These are phyloP conservation scores for Pseudotriccus pelzelni DNA, from an alignment of 2,797 vertebrate genomes.

Conservation along the genomic window DNA sequence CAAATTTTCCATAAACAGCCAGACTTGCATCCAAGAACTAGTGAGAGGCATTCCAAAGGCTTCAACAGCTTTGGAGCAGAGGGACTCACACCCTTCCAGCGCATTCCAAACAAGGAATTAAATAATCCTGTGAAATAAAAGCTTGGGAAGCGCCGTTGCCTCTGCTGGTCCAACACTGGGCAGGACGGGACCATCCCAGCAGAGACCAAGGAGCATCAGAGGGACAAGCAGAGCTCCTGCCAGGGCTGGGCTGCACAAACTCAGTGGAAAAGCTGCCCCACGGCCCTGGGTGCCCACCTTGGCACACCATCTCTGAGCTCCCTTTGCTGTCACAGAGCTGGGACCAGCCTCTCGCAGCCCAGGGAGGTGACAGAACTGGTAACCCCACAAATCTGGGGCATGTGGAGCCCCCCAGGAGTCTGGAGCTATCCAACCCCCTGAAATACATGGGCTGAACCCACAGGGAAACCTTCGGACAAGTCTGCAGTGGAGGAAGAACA, in stretches of 20 bases:
- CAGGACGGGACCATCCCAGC: fast-evolving
- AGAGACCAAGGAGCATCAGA: not conserved
- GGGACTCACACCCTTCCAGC: not conserved
- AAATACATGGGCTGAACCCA: fast-evolving
- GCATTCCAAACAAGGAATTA: not conserved
- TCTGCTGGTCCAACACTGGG: not conserved
- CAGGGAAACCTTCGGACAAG: not conserved
- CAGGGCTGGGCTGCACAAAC: not conserved
- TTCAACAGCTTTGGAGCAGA: not conserved
- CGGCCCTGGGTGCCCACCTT: not conserved
- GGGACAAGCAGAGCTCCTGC: not conserved
- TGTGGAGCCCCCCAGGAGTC: not conserved
- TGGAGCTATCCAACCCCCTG: not conserved
- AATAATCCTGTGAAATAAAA: not conserved
- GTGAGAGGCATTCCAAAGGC: not conserved
- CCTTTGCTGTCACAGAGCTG: not conserved
- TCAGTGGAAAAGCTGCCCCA: not conserved
- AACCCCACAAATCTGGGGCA: too few species aligned
- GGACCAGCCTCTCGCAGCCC: not conserved
- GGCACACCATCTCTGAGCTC: not conserved
- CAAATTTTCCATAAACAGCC: not conserved
- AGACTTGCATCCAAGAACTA: not conserved
- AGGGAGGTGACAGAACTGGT: not conserved
- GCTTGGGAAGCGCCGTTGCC: not conserved
- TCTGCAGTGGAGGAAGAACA: not conserved